Evolutionary conservation across 2,113 vertebrate genomes (phyloP), one percentile per base, ranked within the genome.

Genomic region (Oreochromis aureus): DNA sequence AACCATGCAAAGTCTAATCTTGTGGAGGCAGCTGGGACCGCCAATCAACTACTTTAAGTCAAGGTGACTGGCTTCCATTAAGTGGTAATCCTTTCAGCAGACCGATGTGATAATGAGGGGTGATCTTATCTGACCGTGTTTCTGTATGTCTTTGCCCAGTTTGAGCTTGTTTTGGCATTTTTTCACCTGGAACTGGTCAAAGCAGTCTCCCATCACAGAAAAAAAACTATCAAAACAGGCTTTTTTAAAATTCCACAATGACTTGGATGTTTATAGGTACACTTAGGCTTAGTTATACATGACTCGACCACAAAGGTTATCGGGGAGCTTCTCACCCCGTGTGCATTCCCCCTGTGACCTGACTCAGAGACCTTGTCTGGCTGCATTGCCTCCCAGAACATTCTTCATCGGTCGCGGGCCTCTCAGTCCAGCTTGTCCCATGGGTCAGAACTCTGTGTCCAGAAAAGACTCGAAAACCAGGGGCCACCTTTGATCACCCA

Each of bases 391-490:
- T 86, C 88, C 80, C 82, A 88, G 92, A 94, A 91, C 93, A 95
- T 95, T 96, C 95, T 90, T 93, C 18, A 55, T 80, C 90, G 93
- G 94, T 95, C 95, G 94, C 93, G 82, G 85, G 87, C 61, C 66
- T 92, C 94, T 95, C 92, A 92, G 89, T 90, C 92, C 80, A 36
- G 71, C 80, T 66, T 69, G 83, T 93, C 88, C 91, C 93, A 84
- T 61, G 85, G 93, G 81, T 88, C 82, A 84, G 79, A 91, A 85
- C 89, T 89, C 51, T 85, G 69, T 46, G 73, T 87, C 89, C 92
- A 87, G 81, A 85, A 86, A 91, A 53, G 22, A 89, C 53, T 71
- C 19, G 66, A 63, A 90, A 92, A 82, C 81, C 76, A 84, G 80
- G 11, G 86, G 10, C 85, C 91, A 90, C 89, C 86, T 54, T 32